phyloP scores from a whole-genome alignment of 2,113 vertebrate genomes.

The Aix galericulata region DNA sequence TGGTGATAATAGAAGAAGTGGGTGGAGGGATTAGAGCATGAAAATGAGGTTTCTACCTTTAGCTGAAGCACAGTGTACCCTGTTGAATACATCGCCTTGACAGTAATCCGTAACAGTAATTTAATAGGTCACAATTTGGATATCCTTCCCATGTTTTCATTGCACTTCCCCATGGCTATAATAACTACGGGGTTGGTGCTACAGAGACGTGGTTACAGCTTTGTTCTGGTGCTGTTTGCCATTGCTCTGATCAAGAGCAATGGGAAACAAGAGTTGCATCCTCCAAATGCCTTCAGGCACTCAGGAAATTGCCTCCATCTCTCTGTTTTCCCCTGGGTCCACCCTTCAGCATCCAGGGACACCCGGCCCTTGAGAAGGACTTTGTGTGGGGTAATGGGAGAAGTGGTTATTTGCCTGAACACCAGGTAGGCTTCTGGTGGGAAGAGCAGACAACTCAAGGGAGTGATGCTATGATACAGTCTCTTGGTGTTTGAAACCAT shows the following conservation, averaged over 20 bases:
- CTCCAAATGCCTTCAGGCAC: neutral
- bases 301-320: neutral
- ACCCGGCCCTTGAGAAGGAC: neutral
- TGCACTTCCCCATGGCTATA: neutral
- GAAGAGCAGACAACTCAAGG: neutral
- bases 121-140: constrained; percentile 24
- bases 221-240: neutral
- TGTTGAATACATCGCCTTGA: constrained; percentile 34
- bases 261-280: neutral
- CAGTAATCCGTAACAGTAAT: constrained; percentile 45
- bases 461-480: neutral
- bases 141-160: neutral
- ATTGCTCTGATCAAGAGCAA: neutral
- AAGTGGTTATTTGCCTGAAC: neutral
- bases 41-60: constrained; percentile 59
- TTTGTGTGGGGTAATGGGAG: neutral
- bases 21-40: constrained; percentile 45
- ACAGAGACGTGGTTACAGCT: neutral
- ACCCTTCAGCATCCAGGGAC: neutral
- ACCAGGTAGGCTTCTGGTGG: neutral
- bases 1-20: constrained; percentile 49
- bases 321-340: neutral
- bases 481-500: neutral
- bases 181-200: neutral
- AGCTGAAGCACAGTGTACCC: constrained; percentile 39